Percentiles rank a stretch among this genome's conserved stretches.
These are phyloP conservation scores for Camponotus floridanus DNA, from an alignment of 1,140 invertebrate genomes.

Conservation along the genomic window DNA sequence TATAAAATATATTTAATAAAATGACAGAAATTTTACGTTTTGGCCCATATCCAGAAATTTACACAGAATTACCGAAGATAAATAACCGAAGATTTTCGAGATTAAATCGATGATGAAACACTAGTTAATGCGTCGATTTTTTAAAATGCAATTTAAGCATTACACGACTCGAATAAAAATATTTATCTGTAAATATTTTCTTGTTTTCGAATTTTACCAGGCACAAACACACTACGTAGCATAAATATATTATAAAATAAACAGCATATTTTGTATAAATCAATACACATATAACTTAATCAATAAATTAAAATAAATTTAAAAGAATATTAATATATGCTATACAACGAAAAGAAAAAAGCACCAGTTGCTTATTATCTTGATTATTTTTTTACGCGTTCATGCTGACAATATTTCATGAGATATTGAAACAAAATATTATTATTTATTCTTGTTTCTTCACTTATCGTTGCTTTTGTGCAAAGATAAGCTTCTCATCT, in stretches of 20 bases:
- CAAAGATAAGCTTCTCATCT: not conserved
- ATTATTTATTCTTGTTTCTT: no score
- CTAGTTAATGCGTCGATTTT: not conserved
- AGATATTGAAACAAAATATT: no score
- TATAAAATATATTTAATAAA: not conserved
- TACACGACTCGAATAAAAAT: not conserved
- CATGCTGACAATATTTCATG: no score
- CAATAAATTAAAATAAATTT: no score
- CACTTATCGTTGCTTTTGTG: not conserved
- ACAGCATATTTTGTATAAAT: no score
- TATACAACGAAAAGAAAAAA: no score
- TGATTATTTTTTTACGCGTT: no score
- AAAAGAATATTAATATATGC: no score
- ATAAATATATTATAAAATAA: not conserved
- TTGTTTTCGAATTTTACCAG: not conserved
- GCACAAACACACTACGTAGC: no score
- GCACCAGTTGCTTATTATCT: no score
- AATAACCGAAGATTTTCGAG: not conserved
- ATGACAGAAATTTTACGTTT: not conserved
- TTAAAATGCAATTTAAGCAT: not conserved
- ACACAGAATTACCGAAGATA: not conserved
- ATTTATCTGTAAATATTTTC: constrained; percentile 13
- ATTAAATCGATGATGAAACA: not conserved
- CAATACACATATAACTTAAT: no score
- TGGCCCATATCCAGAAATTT: not conserved